Base-by-base conservation (phyloP, 2,797 vertebrate species). In the Rousettus madagascariensis region DNA sequence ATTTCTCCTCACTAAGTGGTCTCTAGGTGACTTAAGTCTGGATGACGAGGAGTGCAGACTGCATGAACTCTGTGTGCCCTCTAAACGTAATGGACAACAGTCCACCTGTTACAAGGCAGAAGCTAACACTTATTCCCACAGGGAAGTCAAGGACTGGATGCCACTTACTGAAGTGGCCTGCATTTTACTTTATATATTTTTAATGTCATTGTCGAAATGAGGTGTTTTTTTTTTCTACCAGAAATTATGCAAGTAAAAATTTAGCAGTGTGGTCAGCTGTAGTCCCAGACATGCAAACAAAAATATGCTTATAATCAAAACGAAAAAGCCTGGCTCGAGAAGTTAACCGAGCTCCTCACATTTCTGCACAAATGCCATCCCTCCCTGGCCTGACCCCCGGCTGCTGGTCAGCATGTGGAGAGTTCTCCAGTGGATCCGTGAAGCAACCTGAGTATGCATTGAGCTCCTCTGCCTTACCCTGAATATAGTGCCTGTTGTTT, bases 251-350 rank as follows among this genome's bases (percentile, higher is more conserved):
- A 79, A 96, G 17, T 46, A 89, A 89, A 98, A 97, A 86, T 80
- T 63, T 94, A 86, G 65, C 71, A 96, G 86, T 83, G 66, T 53
- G 84, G 53, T 93, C 43, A 0, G 86, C 68, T 95, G 85, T 90
- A 85, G 94, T 43, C 84, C 80, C 90, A 95, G 96, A 49, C 80
- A 95, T 1, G 12, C 57, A 92, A 95, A 85, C 72, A 94, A 96
- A 98, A 77, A 96, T 17, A 26, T 89, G 57, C 95, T 96, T 96
- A 93, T 89, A 96, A 82, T 90, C 80, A 41, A 96, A 96, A 95
- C 87, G 93, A 91, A 84, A 97, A 97, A 97, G 75, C 65, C 88
- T 93, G 94, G 96, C 96, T 82, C 65, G 69, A 94, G 83, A 80
- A 95, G 82, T 7, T 24, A 33, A 86, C 87, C 92, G 89, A 96